These are phyloP conservation scores for Rhinichthys klamathensis DNA, from an alignment of 2,113 vertebrate genomes.

Conservation along the genomic window DNA sequence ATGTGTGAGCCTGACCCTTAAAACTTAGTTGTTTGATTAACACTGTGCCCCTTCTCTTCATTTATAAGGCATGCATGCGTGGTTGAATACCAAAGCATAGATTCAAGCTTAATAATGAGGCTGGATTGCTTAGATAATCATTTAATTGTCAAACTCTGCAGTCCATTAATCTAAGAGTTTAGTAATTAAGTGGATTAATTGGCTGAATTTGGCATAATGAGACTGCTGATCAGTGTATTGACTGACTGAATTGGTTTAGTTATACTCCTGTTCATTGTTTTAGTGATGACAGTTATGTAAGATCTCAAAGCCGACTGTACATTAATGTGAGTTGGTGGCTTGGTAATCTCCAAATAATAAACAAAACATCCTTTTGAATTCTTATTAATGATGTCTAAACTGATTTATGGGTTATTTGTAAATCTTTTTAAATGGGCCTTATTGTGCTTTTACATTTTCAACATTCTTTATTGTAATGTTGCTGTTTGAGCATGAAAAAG, in stretches of 20 bases:
- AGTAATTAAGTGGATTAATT: slow-evolving; percentile 15
- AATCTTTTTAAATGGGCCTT: background rate
- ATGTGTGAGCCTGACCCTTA: background rate
- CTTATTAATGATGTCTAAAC: background rate
- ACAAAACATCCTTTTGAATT: background rate
- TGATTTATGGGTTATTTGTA: background rate
- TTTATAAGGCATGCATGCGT: background rate
- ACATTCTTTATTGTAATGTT: too few relatives aligned
- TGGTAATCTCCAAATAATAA: background rate
- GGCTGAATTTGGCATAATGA: background rate
- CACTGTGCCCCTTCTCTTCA: background rate
- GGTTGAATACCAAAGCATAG: background rate
- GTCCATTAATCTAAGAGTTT: slow-evolving; percentile 14
- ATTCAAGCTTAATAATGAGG: background rate
- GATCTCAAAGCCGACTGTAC: background rate
- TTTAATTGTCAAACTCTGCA: slow-evolving; percentile 21
- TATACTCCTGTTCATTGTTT: background rate
- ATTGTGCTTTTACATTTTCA: too few relatives aligned
- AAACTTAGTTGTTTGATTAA: background rate
- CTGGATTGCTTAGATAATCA: slow-evolving; percentile 9
- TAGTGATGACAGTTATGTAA: background rate
- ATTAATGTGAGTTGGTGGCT: background rate
- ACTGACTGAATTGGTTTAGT: background rate
- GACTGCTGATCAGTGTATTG: background rate
- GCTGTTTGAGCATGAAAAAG: too few relatives aligned